Base-by-base conservation (phyloP, 2,888 invertebrate genomes). In the Acrobasis consociella region DNA sequence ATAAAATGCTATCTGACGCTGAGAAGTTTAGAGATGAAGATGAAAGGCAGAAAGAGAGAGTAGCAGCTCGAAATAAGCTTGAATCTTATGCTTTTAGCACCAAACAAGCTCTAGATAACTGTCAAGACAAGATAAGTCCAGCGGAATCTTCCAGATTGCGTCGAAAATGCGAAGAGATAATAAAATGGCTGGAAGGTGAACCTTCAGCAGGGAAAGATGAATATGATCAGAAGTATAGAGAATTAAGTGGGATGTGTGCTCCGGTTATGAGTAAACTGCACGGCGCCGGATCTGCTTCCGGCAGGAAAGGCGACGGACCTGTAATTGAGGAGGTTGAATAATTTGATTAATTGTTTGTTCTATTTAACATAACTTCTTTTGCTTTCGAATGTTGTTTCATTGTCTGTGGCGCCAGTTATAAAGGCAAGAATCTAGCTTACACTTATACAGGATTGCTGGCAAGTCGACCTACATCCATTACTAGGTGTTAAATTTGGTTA, bases 1-100 rank as follows among this genome's bases (percentile, higher is more conserved):
- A 97, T 73, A 93, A 95, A 64, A 97, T 97, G 97, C 86, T 97
- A 52, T 84, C 94, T 53, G 96, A 96, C 58, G 96, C 96, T 1
- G 96, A 96, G 68, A 93, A 90, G 67, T 96, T 95, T 80, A 94
- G 94, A 62, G 94, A 94, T 31, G 96, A 96, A 71, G 96, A 96
- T 77, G 94, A 95, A 46, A 92, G 89, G 67, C 95, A 95, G 67
- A 91, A 93, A 46, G 94, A 95, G 53, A 91, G 94, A 31, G 93
- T 97, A 37, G 82, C 93, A 0, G 94, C 95, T 38, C 94, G 95
- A 65, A 97, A 97, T 82, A 93, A 93, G 59, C 85, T 97, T 62
- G 97, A 96, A 81, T 87, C 93, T 60, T 96, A 96, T 77, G 91
- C 94, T 1, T 96, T 94, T 82, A 93, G 93, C 52, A 94, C 95